Evolutionary conservation across 2,113 vertebrate species (phyloP), one percentile per base, ranked within the genome.

Genomic region (Mormoops blainvillei): DNA sequence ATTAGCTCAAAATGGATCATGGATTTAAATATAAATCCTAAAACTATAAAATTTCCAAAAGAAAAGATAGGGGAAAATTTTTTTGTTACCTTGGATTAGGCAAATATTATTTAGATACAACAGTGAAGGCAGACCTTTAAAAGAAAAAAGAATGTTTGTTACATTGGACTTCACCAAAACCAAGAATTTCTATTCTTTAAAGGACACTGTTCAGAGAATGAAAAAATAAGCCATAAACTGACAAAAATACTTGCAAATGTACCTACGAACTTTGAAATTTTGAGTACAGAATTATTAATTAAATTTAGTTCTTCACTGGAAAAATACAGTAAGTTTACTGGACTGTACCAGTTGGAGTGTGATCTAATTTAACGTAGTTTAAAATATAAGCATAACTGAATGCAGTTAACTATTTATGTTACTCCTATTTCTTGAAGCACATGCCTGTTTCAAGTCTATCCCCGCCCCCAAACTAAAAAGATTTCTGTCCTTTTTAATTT

Each of bases 401-500:
- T 52, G 28, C 87, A 77, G 63, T 74, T 71, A 70, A 70, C 24
- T 77, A 92, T 84, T 80, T 81, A 70, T 41, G 73, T 28, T 36
- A 56, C 78, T 94, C 81, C 76, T 85, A 28, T 61, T 91, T 96
- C 67, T 94, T 91, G 56, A 83, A 87, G 22, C 10, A 33, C 22
- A 93, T 13, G 18, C 33, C 67, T 43, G 3, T 52, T 83, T 74
- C 85, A 45, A 91, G 41, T 74, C 36, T 67, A 4, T 74, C 87
- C 92, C 56, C 36, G 90, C 56, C n/a, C 24, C 9, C 58, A 19
- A 63, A 19, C 48, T 77, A 74, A 91, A 31, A 80, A 89, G 41
- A 67, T 77, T 93, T 93, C 31, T 43, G 56, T 68, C 77, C 91
- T 91, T 95, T 97, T 92, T 31, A 83, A 83, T 94, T 86, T 83